These are phyloP conservation scores for Leucosticte australis DNA, from an alignment of 2,113 vertebrate genomes.

Conservation along the genomic window DNA sequence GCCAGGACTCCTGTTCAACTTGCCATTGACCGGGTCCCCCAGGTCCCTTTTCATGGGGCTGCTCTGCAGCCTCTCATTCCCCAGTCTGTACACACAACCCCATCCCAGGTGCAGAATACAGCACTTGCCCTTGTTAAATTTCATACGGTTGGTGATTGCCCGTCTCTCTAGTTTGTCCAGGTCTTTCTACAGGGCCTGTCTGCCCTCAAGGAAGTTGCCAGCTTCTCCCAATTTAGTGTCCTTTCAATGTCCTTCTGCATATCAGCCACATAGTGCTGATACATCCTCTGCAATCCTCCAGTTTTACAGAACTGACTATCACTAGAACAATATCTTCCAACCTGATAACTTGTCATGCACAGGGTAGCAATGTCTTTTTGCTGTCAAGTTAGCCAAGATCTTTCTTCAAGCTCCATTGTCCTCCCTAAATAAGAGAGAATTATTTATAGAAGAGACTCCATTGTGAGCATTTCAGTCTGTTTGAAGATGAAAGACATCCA, in stretches of 20 bases:
- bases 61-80: background rate
- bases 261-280: background rate
- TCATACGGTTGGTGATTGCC: background rate
- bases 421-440: slow-evolving; percentile 35
- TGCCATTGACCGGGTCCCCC: rapidly evolving
- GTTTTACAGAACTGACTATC: background rate
- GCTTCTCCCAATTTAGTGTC: background rate
- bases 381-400: slow-evolving; percentile 37
- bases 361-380: background rate
- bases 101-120: background rate
- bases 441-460: slow-evolving; percentile 32
- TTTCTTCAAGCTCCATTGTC: slow-evolving; percentile 13
- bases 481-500: background rate
- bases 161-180: background rate
- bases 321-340: background rate
- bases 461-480: background rate
- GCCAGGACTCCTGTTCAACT: background rate
- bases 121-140: background rate
- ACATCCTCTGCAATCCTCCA: background rate
- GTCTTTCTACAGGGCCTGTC: background rate
- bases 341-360: background rate
- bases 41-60: background rate
- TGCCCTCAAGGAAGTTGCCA: background rate
- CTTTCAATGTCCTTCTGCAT: background rate
- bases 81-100: background rate